Conservation (phyloP, 2,888 invertebrate genomes). For the Troides helena region DNA sequence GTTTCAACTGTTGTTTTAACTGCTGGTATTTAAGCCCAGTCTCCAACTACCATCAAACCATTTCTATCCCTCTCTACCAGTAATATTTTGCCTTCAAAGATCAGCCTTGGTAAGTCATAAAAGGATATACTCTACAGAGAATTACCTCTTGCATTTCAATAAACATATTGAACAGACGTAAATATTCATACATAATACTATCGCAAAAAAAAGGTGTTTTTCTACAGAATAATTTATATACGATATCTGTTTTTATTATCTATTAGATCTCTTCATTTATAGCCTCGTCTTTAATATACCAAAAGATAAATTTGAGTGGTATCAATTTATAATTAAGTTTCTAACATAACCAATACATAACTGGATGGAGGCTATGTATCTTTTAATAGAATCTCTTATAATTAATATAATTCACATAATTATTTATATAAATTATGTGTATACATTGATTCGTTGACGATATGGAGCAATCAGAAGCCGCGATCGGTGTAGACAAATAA, state of each 20-base stretch:
- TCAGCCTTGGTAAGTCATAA: too few relatives aligned
- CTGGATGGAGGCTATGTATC: background rate
- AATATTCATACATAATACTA: slow-evolving; percentile 21
- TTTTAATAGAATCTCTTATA: background rate
- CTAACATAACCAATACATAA: background rate
- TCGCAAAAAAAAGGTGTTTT: background rate
- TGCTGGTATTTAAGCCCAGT: too few relatives aligned
- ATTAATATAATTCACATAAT: background rate
- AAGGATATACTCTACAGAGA: too few relatives aligned
- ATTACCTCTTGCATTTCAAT: too few relatives aligned
- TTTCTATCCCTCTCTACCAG: too few relatives aligned
- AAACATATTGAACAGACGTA: slow-evolving; percentile 14
- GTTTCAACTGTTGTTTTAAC: too few relatives aligned
- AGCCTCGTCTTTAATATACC: background rate
- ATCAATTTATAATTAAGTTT: background rate
- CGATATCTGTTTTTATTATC: background rate
- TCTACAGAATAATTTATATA: background rate
- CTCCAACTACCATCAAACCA: too few relatives aligned
- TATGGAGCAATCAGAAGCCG: background rate
- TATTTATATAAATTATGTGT: slow-evolving; percentile 9
- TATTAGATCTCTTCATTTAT: background rate
- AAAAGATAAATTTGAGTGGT: background rate
- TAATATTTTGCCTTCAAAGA: too few relatives aligned
- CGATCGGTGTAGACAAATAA: background rate
- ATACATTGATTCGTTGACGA: background rate